phyloP scores from a whole-genome alignment of 2,888 invertebrate species.

The Drosophila nr. medialis region DNA sequence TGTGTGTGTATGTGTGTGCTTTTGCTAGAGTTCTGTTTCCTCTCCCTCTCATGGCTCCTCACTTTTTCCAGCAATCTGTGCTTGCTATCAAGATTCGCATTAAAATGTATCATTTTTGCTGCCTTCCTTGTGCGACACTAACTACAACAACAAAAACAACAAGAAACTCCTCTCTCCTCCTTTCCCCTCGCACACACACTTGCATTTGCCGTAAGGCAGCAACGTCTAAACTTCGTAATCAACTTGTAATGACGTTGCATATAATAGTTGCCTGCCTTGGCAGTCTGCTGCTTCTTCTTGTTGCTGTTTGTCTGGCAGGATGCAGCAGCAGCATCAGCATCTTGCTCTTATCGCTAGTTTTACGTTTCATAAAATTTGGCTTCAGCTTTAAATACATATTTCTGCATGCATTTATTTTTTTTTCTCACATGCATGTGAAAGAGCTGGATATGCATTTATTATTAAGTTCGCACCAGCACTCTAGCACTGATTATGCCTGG shows the following conservation, averaged over 20 bases:
- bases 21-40: slow-evolving; percentile 77
- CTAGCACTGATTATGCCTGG: slow-evolving; percentile 14
- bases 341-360: slow-evolving; percentile 78
- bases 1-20: slow-evolving; percentile 40
- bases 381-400: slow-evolving; percentile 52
- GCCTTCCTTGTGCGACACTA: slow-evolving; percentile 64
- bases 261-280: slow-evolving; percentile 60
- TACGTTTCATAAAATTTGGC: slow-evolving; percentile 83
- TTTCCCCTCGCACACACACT: slow-evolving; percentile 6
- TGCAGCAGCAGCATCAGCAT: slow-evolving; percentile 18
- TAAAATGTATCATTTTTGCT: slow-evolving; percentile 83
- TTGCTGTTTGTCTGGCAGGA: slow-evolving; percentile 38
- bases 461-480: slow-evolving; percentile 28
- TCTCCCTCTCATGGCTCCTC: slow-evolving; percentile 17
- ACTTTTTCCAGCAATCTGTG: slow-evolving; percentile 78
- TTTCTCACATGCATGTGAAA: slow-evolving; percentile 6
- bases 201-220: slow-evolving; percentile 45
- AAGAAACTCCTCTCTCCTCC: slow-evolving; percentile 1
- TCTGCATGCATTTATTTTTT: slow-evolving; percentile 40
- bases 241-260: slow-evolving; percentile 79
- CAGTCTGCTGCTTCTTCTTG: slow-evolving; percentile 33
- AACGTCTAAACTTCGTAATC: slow-evolving; percentile 77
- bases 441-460: slow-evolving; percentile 23
- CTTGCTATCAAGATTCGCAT: slow-evolving; percentile 84
- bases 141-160: slow-evolving; percentile 49